Evolutionary conservation across 2,797 vertebrate genomes (phyloP), one percentile per base, ranked within the genome.

Genomic region (Chaetodon trifasciatus): DNA sequence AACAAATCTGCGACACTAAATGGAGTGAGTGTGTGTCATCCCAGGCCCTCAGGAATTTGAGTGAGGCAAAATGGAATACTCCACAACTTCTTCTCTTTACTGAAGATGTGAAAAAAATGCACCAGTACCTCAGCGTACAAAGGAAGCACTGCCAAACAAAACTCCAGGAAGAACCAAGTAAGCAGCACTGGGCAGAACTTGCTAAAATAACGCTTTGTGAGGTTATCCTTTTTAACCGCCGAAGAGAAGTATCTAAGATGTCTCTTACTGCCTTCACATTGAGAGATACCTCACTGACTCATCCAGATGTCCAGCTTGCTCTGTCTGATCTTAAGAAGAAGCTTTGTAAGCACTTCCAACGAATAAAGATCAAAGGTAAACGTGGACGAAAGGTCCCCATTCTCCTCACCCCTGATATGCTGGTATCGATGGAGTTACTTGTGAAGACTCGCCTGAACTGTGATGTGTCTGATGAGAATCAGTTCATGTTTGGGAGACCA

Each of bases 221-320:
- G n/a, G 58, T 86, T 0, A 83, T 86, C 0, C 17, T 85, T 10
- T 91, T 89, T 9, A 88, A 88, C 52, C 21, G 71, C 1, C 68
- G 77, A n/a, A 79, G 78, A 39, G 86, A 89, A 24, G 74, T 88
- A 6, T 86, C 83, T 2, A 84, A 76, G 58, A 84, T 83, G 82
- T 5, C 65, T 1, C 53, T 85, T 4, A 35, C 1, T 71, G 19
- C 62, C 1, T 86, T 86, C 21, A 74, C 7, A 1, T 19, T 56
- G 23, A 49, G 60, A 16, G 52, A 79, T 8, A 61, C 35, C 6
- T 76, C 50, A 0, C 8, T 0, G 1, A 56, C 23, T 35, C 69
- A 87, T 56, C 16, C 60, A 46, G 79, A 85, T 67, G 57, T 83
- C 7, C 47, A 53, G 3, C 44, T 78, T 17, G 74, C 57, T 17